A percentile compares a stretch with the other conserved stretches of the same genome.
Evolutionary conservation across 1,140 invertebrate genomes (phyloP).

Genomic region (Apocrypta bakeri): DNA sequence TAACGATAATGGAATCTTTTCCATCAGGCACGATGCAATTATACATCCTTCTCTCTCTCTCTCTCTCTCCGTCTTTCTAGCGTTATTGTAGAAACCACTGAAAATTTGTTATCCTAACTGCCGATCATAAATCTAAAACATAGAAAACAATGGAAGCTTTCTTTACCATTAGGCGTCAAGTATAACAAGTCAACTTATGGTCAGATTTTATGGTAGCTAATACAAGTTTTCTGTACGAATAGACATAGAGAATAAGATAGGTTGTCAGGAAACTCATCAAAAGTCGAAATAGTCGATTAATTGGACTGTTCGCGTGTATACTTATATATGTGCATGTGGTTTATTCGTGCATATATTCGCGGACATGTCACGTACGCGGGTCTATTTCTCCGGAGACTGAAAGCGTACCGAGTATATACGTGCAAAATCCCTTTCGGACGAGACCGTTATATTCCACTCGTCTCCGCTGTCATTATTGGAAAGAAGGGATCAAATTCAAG

Average conservation of each 20-base stretch:
- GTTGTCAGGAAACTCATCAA: slow-evolving; percentile 21
- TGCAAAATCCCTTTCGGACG: slow-evolving; percentile 32
- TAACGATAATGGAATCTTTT: slow-evolving; percentile 57
- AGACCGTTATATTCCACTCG: background rate
- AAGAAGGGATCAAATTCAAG: background rate
- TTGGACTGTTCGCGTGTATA: slow-evolving; percentile 47
- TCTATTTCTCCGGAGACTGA: slow-evolving; percentile 56
- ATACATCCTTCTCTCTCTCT: background rate
- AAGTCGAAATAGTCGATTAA: slow-evolving; percentile 50
- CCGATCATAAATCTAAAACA: background rate
- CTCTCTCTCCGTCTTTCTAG: too few species aligned
- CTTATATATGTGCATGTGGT: too few species aligned
- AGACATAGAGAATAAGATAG: background rate
- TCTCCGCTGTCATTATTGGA: background rate
- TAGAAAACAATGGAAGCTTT: background rate
- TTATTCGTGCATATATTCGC: background rate
- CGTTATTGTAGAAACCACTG: slow-evolving; percentile 21
- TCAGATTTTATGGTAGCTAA: too few species aligned
- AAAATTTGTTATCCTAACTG: too few species aligned
- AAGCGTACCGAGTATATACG: background rate
- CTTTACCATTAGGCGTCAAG: background rate
- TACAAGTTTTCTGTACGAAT: background rate
- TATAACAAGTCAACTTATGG: too few species aligned
- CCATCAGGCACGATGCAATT: slow-evolving; percentile 27
- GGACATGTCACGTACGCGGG: slow-evolving; percentile 22